phyloP scores from a whole-genome alignment of 1,140 invertebrate genomes.

The Cydia splendana region DNA sequence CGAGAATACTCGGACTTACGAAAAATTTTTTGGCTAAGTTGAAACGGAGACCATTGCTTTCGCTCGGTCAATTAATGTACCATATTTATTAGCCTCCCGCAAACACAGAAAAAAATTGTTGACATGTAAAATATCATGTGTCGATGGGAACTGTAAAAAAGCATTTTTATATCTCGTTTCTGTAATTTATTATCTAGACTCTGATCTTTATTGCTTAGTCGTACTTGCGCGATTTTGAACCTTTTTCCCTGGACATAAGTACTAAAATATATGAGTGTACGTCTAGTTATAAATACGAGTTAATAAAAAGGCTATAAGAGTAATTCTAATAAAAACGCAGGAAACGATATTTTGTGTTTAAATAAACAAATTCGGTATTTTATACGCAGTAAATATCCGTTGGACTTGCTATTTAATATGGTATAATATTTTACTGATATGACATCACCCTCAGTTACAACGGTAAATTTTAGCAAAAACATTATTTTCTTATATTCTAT shows the following conservation, averaged over 20 bases:
- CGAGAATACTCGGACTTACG: no score
- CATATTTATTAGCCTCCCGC: no score
- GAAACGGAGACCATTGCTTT: no score
- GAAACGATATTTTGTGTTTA: neutral
- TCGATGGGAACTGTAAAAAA: neutral
- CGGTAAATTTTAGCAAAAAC: no score
- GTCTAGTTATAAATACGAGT: neutral
- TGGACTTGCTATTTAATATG: neutral
- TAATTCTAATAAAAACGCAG: neutral
- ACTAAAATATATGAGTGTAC: neutral
- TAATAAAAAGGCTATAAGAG: neutral
- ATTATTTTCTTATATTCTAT: neutral
- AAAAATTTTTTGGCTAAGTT: no score
- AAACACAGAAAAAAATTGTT: no score
- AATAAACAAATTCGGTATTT: neutral
- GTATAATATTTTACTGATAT: no score
- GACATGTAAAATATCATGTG: neutral
- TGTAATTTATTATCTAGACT: conserved; percentile 2
- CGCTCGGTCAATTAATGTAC: no score
- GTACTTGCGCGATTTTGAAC: neutral
- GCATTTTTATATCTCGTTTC: neutral
- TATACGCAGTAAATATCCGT: neutral
- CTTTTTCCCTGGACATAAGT: neutral
- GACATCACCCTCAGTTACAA: no score
- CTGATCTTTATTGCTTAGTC: neutral